phyloP scores from a whole-genome alignment of 2,113 vertebrate genomes.

The Salminus brasiliensis region DNA sequence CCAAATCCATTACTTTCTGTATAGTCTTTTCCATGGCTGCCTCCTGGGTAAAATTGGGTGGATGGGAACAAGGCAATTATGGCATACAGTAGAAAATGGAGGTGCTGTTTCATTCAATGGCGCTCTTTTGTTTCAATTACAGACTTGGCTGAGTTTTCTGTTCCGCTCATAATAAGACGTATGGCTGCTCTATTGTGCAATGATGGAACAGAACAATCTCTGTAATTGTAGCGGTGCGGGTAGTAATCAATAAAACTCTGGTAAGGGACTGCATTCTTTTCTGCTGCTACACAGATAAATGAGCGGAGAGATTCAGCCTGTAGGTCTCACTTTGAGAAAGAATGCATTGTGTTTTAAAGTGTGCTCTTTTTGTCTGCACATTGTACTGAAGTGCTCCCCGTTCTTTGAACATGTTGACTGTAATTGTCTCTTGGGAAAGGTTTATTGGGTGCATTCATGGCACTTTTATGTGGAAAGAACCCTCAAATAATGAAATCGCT shows the following conservation, averaged over 20 bases:
- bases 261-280: constrained; percentile 39
- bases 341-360: not conserved
- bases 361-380: not conserved
- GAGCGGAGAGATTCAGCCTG: not conserved
- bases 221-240: constrained; percentile 24
- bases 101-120: constrained; percentile 3
- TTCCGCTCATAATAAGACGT: constrained; percentile 27
- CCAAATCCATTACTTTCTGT: constrained; percentile 13
- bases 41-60: constrained; percentile 17
- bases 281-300: not conserved
- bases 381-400: not conserved
- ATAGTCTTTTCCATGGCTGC: not conserved
- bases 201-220: constrained; percentile 23
- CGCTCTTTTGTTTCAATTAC: constrained; percentile 52
- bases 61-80: constrained; percentile 26
- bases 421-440: not conserved
- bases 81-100: constrained; percentile 20
- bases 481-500: too few species aligned
- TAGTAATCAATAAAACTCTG: constrained; percentile 5
- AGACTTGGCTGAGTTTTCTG: constrained; percentile 12
- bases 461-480: not conserved
- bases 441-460: not conserved
- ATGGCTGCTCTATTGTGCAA: constrained; percentile 10
- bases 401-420: not conserved
- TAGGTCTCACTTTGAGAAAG: not conserved